These are phyloP conservation scores for Cirrhinus molitorella DNA, from an alignment of 2,797 vertebrate species.

Conservation along the genomic window DNA sequence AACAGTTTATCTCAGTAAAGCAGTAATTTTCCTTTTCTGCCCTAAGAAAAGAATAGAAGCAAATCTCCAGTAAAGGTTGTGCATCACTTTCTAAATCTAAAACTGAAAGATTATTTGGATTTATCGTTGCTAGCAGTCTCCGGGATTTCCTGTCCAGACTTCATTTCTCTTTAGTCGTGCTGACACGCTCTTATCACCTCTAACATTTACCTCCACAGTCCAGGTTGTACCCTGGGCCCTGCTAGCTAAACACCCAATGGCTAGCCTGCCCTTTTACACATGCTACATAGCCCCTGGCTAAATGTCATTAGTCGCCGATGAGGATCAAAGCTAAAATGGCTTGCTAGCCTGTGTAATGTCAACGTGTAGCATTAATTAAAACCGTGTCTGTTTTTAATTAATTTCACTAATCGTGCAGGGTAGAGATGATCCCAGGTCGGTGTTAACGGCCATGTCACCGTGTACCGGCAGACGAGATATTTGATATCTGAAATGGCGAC, in stretches of 20 bases:
- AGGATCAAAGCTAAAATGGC: constrained; percentile 49
- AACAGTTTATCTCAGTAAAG: constrained; percentile 35
- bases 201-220: constrained; percentile 45
- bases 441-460: neutral
- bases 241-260: constrained; percentile 38
- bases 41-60: constrained; percentile 3
- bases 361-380: constrained; percentile 50
- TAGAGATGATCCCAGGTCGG: constrained; percentile 12
- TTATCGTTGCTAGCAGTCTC: constrained; percentile 15
- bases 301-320: constrained; percentile 52
- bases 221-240: constrained; percentile 32
- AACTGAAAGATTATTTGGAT: constrained; percentile 38
- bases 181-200: constrained; percentile 37
- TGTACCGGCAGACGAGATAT: neutral
- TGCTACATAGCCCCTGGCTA: constrained; percentile 43
- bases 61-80: constrained; percentile 33
- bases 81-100: constrained; percentile 41
- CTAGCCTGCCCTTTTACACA: constrained; percentile 40
- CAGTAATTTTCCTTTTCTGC: constrained; percentile 15
- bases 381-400: constrained; percentile 50
- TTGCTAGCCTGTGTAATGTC: constrained; percentile 42
- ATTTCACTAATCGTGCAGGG: constrained; percentile 35
- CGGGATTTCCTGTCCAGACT: constrained; percentile 24
- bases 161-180: neutral
- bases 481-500: neutral